Conservation (phyloP, 30 jellyfish, hydroid and myxozoan species). For the Calvadosia cruxmelitensis region DNA sequence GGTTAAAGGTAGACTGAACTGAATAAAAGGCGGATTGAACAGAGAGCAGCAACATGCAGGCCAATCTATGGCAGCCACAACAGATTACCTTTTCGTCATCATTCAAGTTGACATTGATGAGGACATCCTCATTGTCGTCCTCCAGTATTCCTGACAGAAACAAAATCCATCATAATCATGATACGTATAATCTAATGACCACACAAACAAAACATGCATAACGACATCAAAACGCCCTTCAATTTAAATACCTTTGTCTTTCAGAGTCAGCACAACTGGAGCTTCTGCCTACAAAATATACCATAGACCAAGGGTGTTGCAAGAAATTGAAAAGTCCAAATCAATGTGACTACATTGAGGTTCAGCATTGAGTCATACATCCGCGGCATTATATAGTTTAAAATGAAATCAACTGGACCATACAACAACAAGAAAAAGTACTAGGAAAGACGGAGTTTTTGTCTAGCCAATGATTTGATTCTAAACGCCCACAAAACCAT, state of each 20-base stretch:
- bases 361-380: not conserved
- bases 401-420: not conserved
- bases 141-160: conserved; percentile 45
- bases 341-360: not conserved
- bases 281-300: conserved; percentile 37
- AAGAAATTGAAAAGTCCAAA: not conserved
- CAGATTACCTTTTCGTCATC: conserved; percentile 58
- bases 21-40: too few species aligned
- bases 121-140: conserved; percentile 65
- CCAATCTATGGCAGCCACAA: too few species aligned
- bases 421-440: too few species aligned
- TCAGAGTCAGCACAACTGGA: conserved; percentile 56
- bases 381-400: not conserved
- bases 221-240: not conserved
- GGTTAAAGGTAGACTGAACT: too few species aligned
- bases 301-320: not conserved
- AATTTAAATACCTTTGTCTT: conserved; percentile 55
- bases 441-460: too few species aligned
- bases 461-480: too few species aligned
- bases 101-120: conserved; percentile 58
- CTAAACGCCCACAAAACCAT: too few species aligned
- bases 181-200: not conserved
- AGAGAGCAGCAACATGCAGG: too few species aligned
- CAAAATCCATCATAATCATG: not conserved
- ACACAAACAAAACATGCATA: not conserved